phyloP scores from a whole-genome alignment of 1,140 invertebrate species.

The Microplitis demolitor region DNA sequence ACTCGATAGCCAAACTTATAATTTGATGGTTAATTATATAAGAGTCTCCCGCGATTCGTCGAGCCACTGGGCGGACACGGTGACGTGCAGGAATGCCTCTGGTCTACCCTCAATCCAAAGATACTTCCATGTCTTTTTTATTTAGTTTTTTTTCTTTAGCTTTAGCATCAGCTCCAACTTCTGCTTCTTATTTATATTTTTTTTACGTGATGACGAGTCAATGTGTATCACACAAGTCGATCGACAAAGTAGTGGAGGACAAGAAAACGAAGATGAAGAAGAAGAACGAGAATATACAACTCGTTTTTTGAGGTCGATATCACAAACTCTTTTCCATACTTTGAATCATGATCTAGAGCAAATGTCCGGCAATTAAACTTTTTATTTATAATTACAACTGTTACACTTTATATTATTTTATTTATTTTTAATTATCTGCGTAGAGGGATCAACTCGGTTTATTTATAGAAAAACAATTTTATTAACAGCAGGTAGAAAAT shows the following conservation, averaged over 20 bases:
- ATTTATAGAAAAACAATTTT: background rate
- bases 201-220: background rate
- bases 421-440: too few relatives aligned
- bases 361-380: too few relatives aligned
- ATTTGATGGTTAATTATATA: constrained; percentile 64
- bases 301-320: constrained; percentile 16
- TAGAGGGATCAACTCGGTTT: background rate
- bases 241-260: background rate
- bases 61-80: constrained; percentile 60
- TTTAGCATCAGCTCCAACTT: background rate
- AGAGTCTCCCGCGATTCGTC: constrained; percentile 55
- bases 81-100: constrained; percentile 60
- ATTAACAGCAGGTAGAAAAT: constrained; percentile 2
- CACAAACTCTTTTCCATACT: too few relatives aligned
- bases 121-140: too few relatives aligned
- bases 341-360: too few relatives aligned
- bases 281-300: constrained; percentile 6
- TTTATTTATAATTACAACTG: too few relatives aligned
- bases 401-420: too few relatives aligned
- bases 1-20: constrained; percentile 61
- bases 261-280: too few relatives aligned
- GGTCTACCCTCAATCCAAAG: constrained; percentile 1
- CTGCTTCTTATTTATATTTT: background rate
- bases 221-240: constrained; percentile 5
- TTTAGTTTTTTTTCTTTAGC: background rate